Conservation (phyloP, 2,113 vertebrate genomes). For the Neogale vison region DNA sequence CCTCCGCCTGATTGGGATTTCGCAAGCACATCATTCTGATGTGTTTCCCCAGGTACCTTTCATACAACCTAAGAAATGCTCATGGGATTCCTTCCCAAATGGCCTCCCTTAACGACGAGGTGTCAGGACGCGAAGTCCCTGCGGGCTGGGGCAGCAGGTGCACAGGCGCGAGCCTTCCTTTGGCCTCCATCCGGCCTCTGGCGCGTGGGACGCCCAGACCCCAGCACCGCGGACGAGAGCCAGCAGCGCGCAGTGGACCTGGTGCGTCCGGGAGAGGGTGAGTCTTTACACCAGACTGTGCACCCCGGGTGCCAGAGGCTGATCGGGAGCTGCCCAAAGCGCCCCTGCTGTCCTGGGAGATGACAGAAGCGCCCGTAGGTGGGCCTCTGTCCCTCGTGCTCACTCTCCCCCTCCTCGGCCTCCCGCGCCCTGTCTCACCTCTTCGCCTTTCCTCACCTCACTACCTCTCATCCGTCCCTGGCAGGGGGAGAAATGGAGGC, state of each 20-base stretch:
- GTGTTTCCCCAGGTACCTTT: constrained; percentile 5
- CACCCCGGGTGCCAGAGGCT: background rate
- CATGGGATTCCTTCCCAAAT: background rate
- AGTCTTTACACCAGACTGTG: background rate
- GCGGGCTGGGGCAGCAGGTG: rapidly evolving
- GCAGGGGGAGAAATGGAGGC: background rate
- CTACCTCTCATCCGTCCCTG: background rate
- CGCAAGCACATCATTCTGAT: background rate
- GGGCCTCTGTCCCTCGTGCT: too few relatives aligned
- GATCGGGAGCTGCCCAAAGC: background rate
- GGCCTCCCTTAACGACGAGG: background rate
- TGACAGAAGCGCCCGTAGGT: rapidly evolving
- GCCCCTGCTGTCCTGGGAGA: rapidly evolving
- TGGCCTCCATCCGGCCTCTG: background rate
- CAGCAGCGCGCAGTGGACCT: background rate
- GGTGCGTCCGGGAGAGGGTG: background rate
- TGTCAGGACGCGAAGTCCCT: too few relatives aligned
- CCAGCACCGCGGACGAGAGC: background rate
- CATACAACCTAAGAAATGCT: background rate
- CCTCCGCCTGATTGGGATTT: background rate
- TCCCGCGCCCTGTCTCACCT: background rate
- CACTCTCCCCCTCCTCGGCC: background rate
- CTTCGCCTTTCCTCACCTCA: rapidly evolving
- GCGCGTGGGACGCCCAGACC: rapidly evolving
- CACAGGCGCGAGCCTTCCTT: background rate